Evolutionary conservation across 2,888 invertebrate species (phyloP).

Genomic region (Torymus tubicola): DNA sequence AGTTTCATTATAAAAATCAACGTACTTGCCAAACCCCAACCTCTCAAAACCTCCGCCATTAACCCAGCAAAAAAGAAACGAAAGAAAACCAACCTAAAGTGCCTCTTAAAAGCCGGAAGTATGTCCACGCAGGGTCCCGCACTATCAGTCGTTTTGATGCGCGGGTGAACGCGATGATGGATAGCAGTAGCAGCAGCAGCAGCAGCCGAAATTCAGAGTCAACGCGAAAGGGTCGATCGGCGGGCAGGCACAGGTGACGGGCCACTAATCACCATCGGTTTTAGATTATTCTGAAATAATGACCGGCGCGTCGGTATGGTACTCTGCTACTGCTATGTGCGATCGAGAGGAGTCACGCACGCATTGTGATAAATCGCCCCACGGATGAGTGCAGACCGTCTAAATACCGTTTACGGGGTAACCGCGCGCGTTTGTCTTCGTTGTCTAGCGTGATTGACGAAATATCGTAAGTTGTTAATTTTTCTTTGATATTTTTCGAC

Average conservation of each 20-base stretch:
- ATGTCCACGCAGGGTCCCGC: constrained; percentile 27
- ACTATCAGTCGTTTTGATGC: constrained; percentile 21
- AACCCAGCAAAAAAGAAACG: neutral
- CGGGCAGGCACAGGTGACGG: constrained; percentile 71
- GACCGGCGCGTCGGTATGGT: constrained; percentile 60
- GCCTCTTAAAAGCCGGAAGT: constrained; percentile 51
- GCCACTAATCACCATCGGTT: constrained; percentile 76
- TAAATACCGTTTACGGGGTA: no score
- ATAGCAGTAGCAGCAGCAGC: constrained; percentile 63
- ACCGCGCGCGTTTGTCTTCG: no score
- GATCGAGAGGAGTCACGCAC: neutral
- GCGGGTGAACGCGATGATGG: constrained; percentile 66
- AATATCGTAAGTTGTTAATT: no score
- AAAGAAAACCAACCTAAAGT: constrained; percentile 28
- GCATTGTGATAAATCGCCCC: constrained; percentile 14
- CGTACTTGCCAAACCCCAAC: no score
- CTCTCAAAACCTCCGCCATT: no score
- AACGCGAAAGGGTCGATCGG: neutral
- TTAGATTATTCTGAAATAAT: constrained; percentile 77
- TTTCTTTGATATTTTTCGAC: no score
- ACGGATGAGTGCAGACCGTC: neutral
- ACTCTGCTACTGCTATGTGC: neutral
- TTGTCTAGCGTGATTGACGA: no score
- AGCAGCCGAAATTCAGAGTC: constrained; percentile 14
- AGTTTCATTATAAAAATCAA: no score